Percentiles rank a stretch among this genome's conserved stretches.
Conservation (phyloP, 2,113 vertebrate genomes). For the Mustela nigripes region DNA sequence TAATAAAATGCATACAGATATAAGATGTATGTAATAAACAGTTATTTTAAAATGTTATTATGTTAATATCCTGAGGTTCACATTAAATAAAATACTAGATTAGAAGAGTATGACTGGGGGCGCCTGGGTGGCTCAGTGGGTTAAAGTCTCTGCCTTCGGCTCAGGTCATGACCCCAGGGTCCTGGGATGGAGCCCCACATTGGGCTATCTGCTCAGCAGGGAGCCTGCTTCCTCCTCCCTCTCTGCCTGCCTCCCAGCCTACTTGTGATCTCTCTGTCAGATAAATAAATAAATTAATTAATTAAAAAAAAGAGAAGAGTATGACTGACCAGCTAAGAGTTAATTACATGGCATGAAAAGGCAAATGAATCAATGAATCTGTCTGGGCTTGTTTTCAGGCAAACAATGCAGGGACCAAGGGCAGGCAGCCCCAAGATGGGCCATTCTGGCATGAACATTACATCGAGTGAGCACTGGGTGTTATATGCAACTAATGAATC, state of each 20-base stretch:
- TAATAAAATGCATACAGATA: neutral
- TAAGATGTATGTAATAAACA: neutral
- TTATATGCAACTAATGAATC: no score
- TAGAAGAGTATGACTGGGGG: neutral
- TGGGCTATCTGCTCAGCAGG: no score
- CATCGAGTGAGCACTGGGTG: neutral
- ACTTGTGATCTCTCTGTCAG: no score
- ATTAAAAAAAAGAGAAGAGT: neutral
- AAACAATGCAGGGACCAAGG: neutral
- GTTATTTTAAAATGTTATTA: neutral
- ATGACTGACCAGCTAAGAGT: neutral
- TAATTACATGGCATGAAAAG: neutral
- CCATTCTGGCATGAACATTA: neutral
- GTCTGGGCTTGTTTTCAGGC: neutral
- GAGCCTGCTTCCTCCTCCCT: no score
- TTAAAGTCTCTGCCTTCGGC: no score
- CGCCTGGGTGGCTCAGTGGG: no score
- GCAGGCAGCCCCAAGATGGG: neutral
- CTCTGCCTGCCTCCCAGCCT: no score
- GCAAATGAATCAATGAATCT: neutral
- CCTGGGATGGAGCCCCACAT: no score
- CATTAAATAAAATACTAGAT: neutral
- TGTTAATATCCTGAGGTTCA: neutral
- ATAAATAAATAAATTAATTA: no score
- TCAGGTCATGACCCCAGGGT: no score